phyloP scores from a whole-genome alignment of 2,888 invertebrate genomes.

The Spisula solida region DNA sequence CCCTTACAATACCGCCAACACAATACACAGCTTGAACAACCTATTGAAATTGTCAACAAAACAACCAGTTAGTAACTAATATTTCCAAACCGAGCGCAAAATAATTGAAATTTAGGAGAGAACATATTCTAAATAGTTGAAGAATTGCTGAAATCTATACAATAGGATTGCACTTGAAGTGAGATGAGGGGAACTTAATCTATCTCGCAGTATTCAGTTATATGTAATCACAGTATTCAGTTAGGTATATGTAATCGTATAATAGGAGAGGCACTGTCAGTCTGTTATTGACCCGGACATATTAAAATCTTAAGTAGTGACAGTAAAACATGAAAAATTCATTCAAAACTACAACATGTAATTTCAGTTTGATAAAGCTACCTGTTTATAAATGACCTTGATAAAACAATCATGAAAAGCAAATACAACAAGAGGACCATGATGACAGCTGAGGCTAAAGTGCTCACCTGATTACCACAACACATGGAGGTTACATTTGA shows the following conservation, averaged over 20 bases:
- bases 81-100: not conserved
- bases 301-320: conserved; percentile 4
- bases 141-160: not conserved
- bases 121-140: conserved; percentile 3
- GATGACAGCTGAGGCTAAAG: too few relatives aligned
- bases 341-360: not conserved
- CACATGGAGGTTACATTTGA: too few relatives aligned
- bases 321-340: not conserved
- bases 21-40: conserved; percentile 10
- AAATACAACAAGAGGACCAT: too few relatives aligned
- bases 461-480: too few relatives aligned
- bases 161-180: not conserved
- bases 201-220: not conserved
- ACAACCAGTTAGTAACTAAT: conserved; percentile 19
- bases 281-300: not conserved
- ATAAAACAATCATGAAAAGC: too few relatives aligned
- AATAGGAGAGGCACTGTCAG: not conserved
- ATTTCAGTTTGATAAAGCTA: not conserved
- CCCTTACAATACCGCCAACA: not conserved
- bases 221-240: not conserved
- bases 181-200: not conserved
- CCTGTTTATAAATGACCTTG: too few relatives aligned
- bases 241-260: not conserved
- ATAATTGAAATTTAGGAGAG: conserved; percentile 27
- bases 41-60: conserved; percentile 29